phyloP scores from a whole-genome alignment of 2,797 vertebrate species.

The Onychomys torridus region DNA sequence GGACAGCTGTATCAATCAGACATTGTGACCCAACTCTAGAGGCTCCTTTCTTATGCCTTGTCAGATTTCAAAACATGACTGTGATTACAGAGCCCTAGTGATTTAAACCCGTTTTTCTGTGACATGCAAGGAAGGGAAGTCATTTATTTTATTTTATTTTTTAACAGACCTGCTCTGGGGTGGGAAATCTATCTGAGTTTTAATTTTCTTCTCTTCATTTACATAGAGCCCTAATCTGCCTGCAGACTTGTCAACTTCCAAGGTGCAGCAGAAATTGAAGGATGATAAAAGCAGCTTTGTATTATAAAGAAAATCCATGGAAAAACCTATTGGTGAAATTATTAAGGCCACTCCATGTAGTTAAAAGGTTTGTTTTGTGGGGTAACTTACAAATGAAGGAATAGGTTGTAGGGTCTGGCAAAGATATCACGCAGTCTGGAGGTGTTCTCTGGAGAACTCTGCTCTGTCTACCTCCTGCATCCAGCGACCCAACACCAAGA shows the following conservation, averaged over 20 bases:
- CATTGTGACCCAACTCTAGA: not conserved
- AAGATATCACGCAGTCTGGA: too few relatives aligned
- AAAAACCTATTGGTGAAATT: too few relatives aligned
- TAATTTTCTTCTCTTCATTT: conserved; percentile 77
- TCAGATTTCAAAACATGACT: conserved; percentile 64
- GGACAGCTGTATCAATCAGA: conserved; percentile 43
- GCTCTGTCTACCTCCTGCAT: too few relatives aligned
- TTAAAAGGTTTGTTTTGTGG: too few relatives aligned
- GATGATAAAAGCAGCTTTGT: conserved; percentile 71
- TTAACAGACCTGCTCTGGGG: conserved; percentile 52
- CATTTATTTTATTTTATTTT: conserved; percentile 55
- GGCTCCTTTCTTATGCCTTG: conserved; percentile 15
- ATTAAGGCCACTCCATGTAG: too few relatives aligned
- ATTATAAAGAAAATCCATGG: conserved; percentile 56
- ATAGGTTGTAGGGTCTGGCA: too few relatives aligned
- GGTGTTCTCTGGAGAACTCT: too few relatives aligned
- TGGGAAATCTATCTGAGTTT: conserved; percentile 65
- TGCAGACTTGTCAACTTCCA: conserved; percentile 69
- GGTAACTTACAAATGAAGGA: too few relatives aligned
- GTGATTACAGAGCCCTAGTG: conserved; percentile 55
- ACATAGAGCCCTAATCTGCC: conserved; percentile 48
- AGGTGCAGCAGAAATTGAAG: conserved; percentile 53
- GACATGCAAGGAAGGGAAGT: conserved; percentile 28
- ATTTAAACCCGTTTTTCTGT: conserved; percentile 65
- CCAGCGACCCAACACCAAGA: too few relatives aligned